Conservation (phyloP, 2,797 vertebrate species). For the Hydrophis major region DNA sequence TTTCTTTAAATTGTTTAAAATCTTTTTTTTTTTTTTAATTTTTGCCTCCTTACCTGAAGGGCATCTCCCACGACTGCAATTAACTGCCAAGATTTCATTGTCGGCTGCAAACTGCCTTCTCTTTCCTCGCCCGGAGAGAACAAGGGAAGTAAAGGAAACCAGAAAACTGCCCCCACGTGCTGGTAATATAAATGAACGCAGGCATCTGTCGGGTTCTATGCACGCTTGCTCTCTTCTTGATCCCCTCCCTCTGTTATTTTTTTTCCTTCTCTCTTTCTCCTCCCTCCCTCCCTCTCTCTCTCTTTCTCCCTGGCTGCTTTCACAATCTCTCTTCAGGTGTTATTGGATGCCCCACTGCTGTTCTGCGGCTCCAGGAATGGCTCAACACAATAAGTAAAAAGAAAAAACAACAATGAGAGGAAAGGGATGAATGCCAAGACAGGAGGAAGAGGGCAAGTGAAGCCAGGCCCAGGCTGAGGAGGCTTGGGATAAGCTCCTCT, state of each 20-base stretch:
- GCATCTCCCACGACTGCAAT: constrained; percentile 79
- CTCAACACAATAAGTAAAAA: constrained; percentile 4
- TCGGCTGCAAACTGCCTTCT: constrained; percentile 68
- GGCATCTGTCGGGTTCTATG: constrained; percentile 46
- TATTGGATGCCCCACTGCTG: constrained; percentile 7
- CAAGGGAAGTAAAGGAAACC: constrained; percentile 60
- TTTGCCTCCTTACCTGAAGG: constrained; percentile 77
- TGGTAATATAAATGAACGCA: constrained; percentile 71
- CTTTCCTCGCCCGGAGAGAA: constrained; percentile 60
- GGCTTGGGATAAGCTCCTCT: not conserved
- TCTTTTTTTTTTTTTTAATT: not conserved
- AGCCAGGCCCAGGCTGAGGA: not conserved
- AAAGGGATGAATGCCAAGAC: no score
- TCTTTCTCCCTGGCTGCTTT: not conserved
- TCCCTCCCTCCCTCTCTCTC: not conserved
- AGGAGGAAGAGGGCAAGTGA: not conserved
- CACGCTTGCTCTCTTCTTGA: constrained; percentile 29
- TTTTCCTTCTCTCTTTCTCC: not conserved
- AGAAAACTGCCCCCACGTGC: constrained; percentile 71
- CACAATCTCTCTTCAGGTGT: constrained; percentile 53
- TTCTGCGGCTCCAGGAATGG: constrained; percentile 18
- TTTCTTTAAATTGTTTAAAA: constrained; percentile 28
- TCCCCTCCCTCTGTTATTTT: constrained; percentile 9
- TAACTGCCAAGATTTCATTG: constrained; percentile 82
- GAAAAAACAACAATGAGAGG: not conserved